Evolutionary conservation across 2,888 invertebrate genomes (phyloP), one percentile per base, ranked within the genome.

Genomic region (Drosophila yooni): DNA sequence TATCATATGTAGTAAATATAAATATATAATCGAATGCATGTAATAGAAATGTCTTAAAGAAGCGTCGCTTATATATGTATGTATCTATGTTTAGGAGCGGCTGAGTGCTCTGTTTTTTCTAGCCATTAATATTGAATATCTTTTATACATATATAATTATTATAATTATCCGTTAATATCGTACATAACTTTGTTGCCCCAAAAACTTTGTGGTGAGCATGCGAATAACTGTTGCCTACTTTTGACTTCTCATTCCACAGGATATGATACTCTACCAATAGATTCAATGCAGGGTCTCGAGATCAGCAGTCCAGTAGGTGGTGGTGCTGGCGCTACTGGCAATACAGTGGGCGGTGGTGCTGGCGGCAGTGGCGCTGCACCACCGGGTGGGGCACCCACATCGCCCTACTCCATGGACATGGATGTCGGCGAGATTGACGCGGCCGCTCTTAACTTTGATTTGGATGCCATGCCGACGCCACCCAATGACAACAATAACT

Each of bases 251-350:
- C 21, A 40, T 62, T 83, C 15, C 21, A 34, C 88, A 98, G 98
- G 98, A 95, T 98, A 98, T 96, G 98, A 98, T 96, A 97, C 98
- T 95, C 96, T 98, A 95, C 98, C 98, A 95, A 97, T 98, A 96
- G 98, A 98, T 94, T 97, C 97, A 90, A 97, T 98, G 97, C 97
- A 98, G 95, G 98, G 98, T 82, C 94, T 98, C 92, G 98, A 98
- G 93, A 97, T 98, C 92, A 97, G 97, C 92, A 92, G 93, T 83
- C 93, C 92, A 78, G 92, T 92, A 72, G 93, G 92, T 70, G 91
- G 90, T 62, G 83, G 89, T 40, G 89, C 76, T 69, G 74, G 74
- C 64, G 79, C 74, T 48, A 81, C 82, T 74, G 88, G 84, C 31
- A 76, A 85, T 46, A 81, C 87, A 52, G 86, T 84, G 64, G 91